phyloP scores from a whole-genome alignment of 2,888 invertebrate species.

The Sarcophaga rosellei region DNA sequence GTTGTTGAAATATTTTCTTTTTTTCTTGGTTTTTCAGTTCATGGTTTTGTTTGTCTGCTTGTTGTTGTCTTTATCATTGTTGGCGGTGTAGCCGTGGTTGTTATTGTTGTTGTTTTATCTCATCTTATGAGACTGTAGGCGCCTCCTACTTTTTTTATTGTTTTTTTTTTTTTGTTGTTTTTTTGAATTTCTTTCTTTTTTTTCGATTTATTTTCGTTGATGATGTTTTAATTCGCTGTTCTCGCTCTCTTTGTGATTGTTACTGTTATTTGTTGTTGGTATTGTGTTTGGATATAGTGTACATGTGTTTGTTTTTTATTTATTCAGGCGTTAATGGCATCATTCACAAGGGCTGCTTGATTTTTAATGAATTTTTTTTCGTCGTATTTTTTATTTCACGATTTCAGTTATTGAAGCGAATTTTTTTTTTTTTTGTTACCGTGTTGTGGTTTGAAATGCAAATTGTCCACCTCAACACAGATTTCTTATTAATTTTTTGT shows the following conservation, averaged over 20 bases:
- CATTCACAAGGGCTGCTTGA: constrained; percentile 61
- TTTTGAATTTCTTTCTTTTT: constrained; percentile 59
- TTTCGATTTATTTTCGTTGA: constrained; percentile 23
- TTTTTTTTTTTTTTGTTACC: constrained; percentile 11
- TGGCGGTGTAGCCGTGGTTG: not conserved
- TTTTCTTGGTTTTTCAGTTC: constrained; percentile 16
- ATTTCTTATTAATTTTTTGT: not conserved
- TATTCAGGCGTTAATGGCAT: not conserved
- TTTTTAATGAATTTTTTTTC: constrained; percentile 59
- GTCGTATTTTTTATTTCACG: constrained; percentile 47
- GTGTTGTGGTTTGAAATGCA: constrained; percentile 39
- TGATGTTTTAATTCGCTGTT: constrained; percentile 23
- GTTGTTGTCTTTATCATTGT: constrained; percentile 34
- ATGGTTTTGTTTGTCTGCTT: constrained; percentile 45
- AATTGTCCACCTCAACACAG: constrained; percentile 57
- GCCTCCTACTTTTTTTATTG: constrained; percentile 76
- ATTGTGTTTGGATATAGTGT: constrained; percentile 13
- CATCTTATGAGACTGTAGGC: constrained; percentile 71
- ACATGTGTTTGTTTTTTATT: not conserved
- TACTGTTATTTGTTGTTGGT: constrained; percentile 30
- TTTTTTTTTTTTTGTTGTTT: no score
- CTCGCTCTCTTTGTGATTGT: constrained; percentile 14
- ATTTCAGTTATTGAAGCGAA: constrained; percentile 1
- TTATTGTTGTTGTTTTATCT: constrained; percentile 46
- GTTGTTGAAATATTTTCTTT: constrained; percentile 20